A percentile compares a stretch with the other conserved stretches of the same genome.
These are phyloP conservation scores for Microplitis deprimator DNA, from an alignment of 2,888 invertebrate species.

Conservation along the genomic window DNA sequence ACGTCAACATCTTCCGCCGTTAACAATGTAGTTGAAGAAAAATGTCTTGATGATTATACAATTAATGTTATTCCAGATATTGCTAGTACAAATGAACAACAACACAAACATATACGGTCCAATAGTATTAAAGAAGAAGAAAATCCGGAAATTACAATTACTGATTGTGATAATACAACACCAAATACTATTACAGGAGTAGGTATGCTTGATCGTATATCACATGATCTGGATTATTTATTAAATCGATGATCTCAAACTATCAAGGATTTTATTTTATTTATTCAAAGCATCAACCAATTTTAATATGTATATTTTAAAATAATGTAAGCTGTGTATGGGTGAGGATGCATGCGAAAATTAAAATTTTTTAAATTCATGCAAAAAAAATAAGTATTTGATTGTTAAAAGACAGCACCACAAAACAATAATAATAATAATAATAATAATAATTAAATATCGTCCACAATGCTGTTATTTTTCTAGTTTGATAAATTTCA, in stretches of 20 bases:
- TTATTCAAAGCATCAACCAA: neutral
- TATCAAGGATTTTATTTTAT: neutral
- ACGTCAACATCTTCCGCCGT: slow-evolving; percentile 51
- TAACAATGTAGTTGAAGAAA: slow-evolving; percentile 51
- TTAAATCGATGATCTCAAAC: slow-evolving; percentile 76
- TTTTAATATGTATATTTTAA: slow-evolving; percentile 40
- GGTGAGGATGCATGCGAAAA: neutral
- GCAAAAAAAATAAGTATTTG: slow-evolving; percentile 50
- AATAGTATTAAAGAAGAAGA: slow-evolving; percentile 57
- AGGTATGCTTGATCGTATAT: slow-evolving; percentile 85
- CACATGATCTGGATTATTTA: slow-evolving; percentile 86
- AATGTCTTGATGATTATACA: slow-evolving; percentile 51
- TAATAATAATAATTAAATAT: neutral
- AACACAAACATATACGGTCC: slow-evolving; percentile 42
- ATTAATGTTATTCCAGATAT: slow-evolving; percentile 65
- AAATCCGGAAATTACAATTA: slow-evolving; percentile 57
- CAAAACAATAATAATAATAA: neutral
- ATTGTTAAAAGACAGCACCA: neutral
- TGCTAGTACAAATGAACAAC: slow-evolving; percentile 63
- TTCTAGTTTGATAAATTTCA: neutral
- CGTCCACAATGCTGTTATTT: neutral
- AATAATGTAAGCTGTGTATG: neutral
- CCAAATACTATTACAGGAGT: neutral
- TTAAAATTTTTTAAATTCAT: neutral
- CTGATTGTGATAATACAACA: slow-evolving; percentile 56